Base-by-base conservation (phyloP, 2,113 vertebrate genomes). In the Podilymbus podiceps region DNA sequence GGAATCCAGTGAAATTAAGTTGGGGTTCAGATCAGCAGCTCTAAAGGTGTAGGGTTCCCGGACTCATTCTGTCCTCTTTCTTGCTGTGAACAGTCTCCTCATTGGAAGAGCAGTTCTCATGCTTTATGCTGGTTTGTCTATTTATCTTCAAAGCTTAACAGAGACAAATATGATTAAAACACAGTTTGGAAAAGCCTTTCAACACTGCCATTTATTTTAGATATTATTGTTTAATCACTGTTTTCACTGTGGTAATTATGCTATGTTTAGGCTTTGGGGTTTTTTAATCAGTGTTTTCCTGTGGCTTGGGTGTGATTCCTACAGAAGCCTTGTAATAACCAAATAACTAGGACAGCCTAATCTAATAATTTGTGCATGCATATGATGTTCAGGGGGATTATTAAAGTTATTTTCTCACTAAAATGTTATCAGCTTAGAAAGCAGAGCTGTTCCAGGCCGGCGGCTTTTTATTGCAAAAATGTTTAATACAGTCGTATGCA, bases 141-240 rank as follows among this genome's bases (percentile, higher is more conserved):
- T 94, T 97, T 97, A 96, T 94, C 82, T 95, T 93, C 92, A 95
- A 84, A 75, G 74, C 76, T 97, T 98, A 96, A 94, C 89, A 78
- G 78, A 97, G 66, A 93, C 56, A 97, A 97, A 94, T 18, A 89
- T 82, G 85, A 96, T 88, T 97, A 97, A 97, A 98, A 90, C 63
- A 87, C 33, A 84, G 73, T 97, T 97, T 96, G 71, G 52, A 96
- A 78, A 94, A 97, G 56, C 53, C 44, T 95, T 97, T 96, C 74
- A 96, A 89, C 68, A 81, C 66, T 90, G 67, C 23, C 38, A n/a
- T 97, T 97, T 97, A 96, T 97, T 96, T 96, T 67, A 97, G 97
- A 96, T 92, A 97, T 90, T 97, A 95, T 93, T 95, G 80, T 95
- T 97, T 96, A 96, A 97, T 96, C 96, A 97, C 90, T 28, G 20